Base-by-base conservation (phyloP, 92 coral and sea anemone genomes). In the Scolanthus callimorphus region DNA sequence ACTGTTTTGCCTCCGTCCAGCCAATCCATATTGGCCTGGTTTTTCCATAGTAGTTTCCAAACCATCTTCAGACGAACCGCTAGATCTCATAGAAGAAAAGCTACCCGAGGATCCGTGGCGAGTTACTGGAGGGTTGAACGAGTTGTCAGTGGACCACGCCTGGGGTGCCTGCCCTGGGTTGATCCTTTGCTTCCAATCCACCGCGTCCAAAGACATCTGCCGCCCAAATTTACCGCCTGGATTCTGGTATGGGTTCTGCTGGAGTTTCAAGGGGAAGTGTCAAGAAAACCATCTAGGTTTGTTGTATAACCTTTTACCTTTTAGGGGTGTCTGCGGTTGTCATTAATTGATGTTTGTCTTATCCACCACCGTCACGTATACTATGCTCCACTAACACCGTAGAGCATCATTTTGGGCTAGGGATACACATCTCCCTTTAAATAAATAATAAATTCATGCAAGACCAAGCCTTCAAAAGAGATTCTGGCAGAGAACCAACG, bases 11-110 rank as follows among this genome's bases (percentile, higher is more conserved):
- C 51, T 67, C 27, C 82, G 39, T 34, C 28, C 50, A 9, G 70
- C 73, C 51, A 70, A 39, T 3, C 79, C 83, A 69, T 48, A 81
- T 11, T 72, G 68, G 19, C 62, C 21, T 38, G 69, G 69, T 20
- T 57, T 60, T 15, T 81, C 78, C 51, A 67, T n/a, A 39, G 67
- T 69, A 21, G 85, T 83, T 39, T 87, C 89, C 28, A 64, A 49
- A 34, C 81, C 78, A 31, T 87, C 95, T 27, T 87, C 95, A 15
- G 85, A 87, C 21, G 90, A 86, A 27, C 77, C 69, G 10, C 90
- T 75, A 0, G 95, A 87, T 30, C 95, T 60, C 17, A 55, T 69
- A 38, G 95, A 82, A 25, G 90, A 73, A 64, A 74, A 26, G 39
- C 83, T 81, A 39, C 76, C 47, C 38, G 69, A 46, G 8, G 88